Base-by-base conservation (phyloP, 53 echinoderm and acorn worm genomes). In the Holothuria leucospilota region DNA sequence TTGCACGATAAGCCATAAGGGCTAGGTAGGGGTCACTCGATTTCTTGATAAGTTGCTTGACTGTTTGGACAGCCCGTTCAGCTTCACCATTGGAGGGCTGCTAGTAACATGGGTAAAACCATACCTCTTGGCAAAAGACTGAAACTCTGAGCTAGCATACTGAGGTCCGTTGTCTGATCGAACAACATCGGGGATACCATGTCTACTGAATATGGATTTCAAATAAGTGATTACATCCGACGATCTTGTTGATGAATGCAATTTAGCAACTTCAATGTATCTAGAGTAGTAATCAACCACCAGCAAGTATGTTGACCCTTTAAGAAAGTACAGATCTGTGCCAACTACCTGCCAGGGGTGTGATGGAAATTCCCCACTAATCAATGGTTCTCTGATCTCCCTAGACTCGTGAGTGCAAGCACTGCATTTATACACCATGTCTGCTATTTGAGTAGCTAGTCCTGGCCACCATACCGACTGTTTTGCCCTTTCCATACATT, bases 391-490 rank as follows among this genome's bases (percentile, higher is more conserved):
- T n/a, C 59, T 81, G 24, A 30, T 41, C 25, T 89, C 71, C 11
- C 25, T 70, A 42, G 82, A 78, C 21, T 84, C 16, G 13, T 84
- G 82, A 25, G 81, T 62, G 59, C 93, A 90, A 20, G 80, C 78
- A 3, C 62, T 42, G 51, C 90, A 93, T 14, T 78, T 90, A 21
- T 66, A 53, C 12, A 91, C 73, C 69, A 91, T 49, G 27, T 87
- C 60, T 39, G 30, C 84, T 2, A 92, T 68, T 8, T 63, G 39
- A 46, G 62, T 90, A 21, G 69, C 62, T 24, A 88, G 20, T 61
- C 86, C 94, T n/a, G 94, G 94, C 94, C 89, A 94, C 91, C 89
- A 91, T 10, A 89, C 87, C 8, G 94, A 91, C 11, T 27, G 61
- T 20, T 72, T 78, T 39, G 86, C 86, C 14, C 91, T 42, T 62